Percentiles rank a stretch among this genome's conserved stretches.
Conservation (phyloP, 1,140 invertebrate genomes). For the Ceratina japonica region DNA sequence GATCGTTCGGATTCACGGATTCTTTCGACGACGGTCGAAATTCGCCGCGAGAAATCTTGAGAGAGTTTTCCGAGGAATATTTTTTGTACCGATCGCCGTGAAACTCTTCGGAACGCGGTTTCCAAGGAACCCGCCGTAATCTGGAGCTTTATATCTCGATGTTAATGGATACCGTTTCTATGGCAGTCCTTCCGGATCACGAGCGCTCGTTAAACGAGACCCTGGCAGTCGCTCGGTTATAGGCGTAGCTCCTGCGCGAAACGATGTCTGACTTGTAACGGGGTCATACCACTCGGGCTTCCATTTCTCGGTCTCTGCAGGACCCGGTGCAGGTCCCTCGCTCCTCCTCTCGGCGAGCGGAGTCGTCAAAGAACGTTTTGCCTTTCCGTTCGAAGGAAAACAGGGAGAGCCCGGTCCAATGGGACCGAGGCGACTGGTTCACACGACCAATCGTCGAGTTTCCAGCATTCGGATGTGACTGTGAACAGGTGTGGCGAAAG, state of each 20-base stretch:
- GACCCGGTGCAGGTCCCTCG: background rate
- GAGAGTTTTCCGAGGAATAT: too few species aligned
- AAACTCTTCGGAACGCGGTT: slow-evolving; percentile 13
- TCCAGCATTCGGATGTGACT: slow-evolving; percentile 71
- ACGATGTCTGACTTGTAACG: slow-evolving; percentile 7
- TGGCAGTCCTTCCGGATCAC: slow-evolving; percentile 53
- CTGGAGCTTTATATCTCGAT: slow-evolving; percentile 49
- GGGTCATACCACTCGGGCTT: background rate
- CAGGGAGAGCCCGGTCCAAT: slow-evolving; percentile 57
- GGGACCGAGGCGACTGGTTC: slow-evolving; percentile 24
- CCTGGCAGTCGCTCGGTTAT: background rate
- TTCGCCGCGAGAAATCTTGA: background rate
- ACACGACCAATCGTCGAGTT: slow-evolving; percentile 66
- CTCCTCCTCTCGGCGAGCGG: slow-evolving; percentile 15
- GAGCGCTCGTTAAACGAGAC: slow-evolving; percentile 21
- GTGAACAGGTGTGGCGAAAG: slow-evolving; percentile 57
- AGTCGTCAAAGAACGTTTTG: slow-evolving; percentile 28
- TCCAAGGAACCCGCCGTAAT: background rate
- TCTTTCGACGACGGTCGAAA: too few species aligned
- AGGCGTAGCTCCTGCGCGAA: background rate
- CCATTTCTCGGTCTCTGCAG: too few species aligned
- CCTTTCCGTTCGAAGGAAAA: slow-evolving; percentile 27
- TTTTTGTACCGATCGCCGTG: too few species aligned
- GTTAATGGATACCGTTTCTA: slow-evolving; percentile 68
- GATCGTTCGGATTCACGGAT: too few species aligned